Base-by-base conservation (phyloP, 2,797 vertebrate species). In the Eulemur coronatus region DNA sequence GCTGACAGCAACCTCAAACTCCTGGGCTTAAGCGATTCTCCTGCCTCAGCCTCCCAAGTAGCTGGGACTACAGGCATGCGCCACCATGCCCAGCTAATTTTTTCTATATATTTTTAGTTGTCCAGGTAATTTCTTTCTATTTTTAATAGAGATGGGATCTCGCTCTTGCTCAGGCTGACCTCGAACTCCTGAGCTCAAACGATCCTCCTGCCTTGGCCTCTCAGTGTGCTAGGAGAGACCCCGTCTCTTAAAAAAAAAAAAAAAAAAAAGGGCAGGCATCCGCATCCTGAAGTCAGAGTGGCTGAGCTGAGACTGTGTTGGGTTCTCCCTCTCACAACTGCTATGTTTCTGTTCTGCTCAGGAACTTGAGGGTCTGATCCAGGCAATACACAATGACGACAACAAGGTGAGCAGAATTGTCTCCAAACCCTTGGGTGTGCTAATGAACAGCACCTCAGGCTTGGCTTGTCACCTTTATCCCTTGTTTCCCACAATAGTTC, bases 311-410 rank as follows among this genome's bases (percentile, higher is more conserved):
- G 24, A 28, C 13, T 9, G 15, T 55, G 7, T 6, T 10, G n/a
- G 28, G 52, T 30, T 70, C 35, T 65, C 26, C 6, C 5, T 72
- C 78, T 96, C 30, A 67, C 5, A 2, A 35, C 89, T 70, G 17
- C 93, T 43, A 0, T 97, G 89, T 98, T 89, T 89, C 97, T 70
- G 96, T 98, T 91, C 88, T 96, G 97, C 99, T 57, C 99, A 99
- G 99, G 99, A 99, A 91, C 98, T 99, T 5, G 99, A 99, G 95
- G 98, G 98, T 96, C 99, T 99, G 95, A 99, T 99, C 97, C 98
- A 99, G 98, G 99, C 99, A 90, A 99, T 99, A 88, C 99, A 99
- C 97, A 99, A 96, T 87, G 98, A 99, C 94, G 99, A 99, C 97
- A 99, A 98, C 97, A 99, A 99, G 99, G 99, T 99, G 95, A 98